These are phyloP conservation scores for Mellilla xanthometata DNA, from an alignment of 2,888 invertebrate species.

Conservation along the genomic window DNA sequence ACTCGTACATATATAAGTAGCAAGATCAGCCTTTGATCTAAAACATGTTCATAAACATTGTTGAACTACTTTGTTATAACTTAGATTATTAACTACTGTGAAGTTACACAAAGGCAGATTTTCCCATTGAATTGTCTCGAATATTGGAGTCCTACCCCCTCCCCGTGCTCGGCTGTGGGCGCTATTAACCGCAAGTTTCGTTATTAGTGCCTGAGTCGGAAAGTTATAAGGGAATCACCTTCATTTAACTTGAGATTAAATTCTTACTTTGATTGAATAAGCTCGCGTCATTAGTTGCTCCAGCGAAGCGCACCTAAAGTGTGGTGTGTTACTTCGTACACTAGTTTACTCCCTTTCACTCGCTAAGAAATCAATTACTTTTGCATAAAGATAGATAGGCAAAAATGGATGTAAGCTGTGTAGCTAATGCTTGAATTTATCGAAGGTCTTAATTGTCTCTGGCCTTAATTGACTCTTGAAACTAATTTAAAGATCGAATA, in stretches of 20 bases:
- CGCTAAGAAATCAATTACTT: too few relatives aligned
- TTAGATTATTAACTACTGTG: conserved; percentile 59
- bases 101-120: conserved; percentile 74
- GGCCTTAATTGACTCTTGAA: background rate
- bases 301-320: background rate
- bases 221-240: conserved; percentile 77
- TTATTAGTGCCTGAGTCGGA: conserved; percentile 75
- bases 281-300: conserved; percentile 41
- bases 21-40: conserved; percentile 14
- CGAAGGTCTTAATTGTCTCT: background rate
- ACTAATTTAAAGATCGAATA: background rate
- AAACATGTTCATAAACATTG: conserved; percentile 23
- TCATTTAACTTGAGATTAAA: conserved; percentile 77
- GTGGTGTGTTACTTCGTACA: background rate
- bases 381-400: too few relatives aligned
- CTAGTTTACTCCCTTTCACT: too few relatives aligned
- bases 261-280: conserved; percentile 66
- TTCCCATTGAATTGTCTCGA: conserved; percentile 74
- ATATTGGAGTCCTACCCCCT: conserved; percentile 48
- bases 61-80: conserved; percentile 27
- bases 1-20: background rate
- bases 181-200: conserved; percentile 77
- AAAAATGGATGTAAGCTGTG: too few relatives aligned
- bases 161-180: conserved; percentile 31
- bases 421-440: background rate